Percentiles rank a stretch among this genome's conserved stretches.
phyloP scores from a whole-genome alignment of 2,113 vertebrate species.

The Thalassarche chlororhynchos region DNA sequence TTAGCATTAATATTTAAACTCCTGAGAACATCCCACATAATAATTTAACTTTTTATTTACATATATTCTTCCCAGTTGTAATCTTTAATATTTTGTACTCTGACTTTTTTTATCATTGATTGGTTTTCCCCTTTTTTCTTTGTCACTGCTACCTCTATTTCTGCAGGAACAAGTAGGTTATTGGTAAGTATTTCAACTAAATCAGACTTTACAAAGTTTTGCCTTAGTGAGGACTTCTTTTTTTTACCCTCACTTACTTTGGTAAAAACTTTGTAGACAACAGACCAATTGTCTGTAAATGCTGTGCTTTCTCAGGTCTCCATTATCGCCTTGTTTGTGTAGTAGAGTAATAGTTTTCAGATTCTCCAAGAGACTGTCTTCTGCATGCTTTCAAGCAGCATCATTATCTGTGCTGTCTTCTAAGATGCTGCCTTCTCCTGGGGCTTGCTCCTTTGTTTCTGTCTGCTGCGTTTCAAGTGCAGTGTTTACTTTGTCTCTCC shows the following conservation, averaged over 20 bases:
- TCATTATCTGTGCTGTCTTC: conserved; percentile 55
- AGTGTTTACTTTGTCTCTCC: conserved; percentile 51
- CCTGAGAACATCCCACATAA: background rate
- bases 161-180: conserved; percentile 77
- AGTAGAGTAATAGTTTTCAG: conserved; percentile 38
- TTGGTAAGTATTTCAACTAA: conserved; percentile 77
- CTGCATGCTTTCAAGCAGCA: conserved; percentile 73
- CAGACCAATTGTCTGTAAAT: conserved; percentile 46
- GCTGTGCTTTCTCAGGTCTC: conserved; percentile 69
- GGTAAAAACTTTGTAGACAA: conserved; percentile 77
- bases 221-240: conserved; percentile 59
- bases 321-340: conserved; percentile 67
- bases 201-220: conserved; percentile 77
- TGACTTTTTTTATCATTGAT: conserved; percentile 73
- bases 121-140: conserved; percentile 75
- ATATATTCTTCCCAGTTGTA: conserved; percentile 41
- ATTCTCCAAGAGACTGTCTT: conserved; percentile 11
- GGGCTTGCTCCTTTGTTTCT: conserved; percentile 40
- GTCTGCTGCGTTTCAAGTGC: conserved; percentile 27
- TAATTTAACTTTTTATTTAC: background rate
- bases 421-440: conserved; percentile 60
- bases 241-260: conserved; percentile 39
- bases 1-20: background rate
- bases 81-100: conserved; percentile 52
- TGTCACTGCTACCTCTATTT: conserved; percentile 76